Evolutionary conservation across 35 echinoderm and acorn worm species (phyloP).

Genomic region (Heliocidaris tuberculata): DNA sequence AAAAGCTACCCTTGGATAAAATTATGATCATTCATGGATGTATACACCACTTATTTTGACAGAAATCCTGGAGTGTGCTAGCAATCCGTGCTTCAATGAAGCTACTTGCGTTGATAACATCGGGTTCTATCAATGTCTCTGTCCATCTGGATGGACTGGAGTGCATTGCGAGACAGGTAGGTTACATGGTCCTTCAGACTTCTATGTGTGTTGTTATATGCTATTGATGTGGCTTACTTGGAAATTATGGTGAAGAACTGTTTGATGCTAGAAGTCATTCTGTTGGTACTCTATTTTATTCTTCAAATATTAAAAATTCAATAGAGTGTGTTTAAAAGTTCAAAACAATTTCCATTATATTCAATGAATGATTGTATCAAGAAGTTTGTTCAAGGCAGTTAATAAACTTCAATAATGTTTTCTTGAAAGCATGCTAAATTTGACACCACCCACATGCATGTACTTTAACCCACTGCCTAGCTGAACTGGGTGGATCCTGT

Average conservation of each 20-base stretch:
- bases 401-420: not conserved
- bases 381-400: too few species aligned
- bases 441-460: not conserved
- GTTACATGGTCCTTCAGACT: constrained; percentile 19
- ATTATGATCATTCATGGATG: not conserved
- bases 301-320: too few species aligned
- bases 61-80: constrained; percentile 75
- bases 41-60: not conserved
- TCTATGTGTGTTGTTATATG: constrained; percentile 13
- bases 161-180: constrained; percentile 63
- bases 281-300: constrained; percentile 47
- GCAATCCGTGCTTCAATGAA: constrained; percentile 68
- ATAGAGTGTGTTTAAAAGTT: too few species aligned
- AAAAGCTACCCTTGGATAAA: too few species aligned
- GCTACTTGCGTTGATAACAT: constrained; percentile 50
- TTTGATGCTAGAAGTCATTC: not conserved
- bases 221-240: not conserved
- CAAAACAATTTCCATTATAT: not conserved
- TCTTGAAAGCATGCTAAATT: not conserved
- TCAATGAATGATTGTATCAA: not conserved
- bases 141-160: constrained; percentile 66
- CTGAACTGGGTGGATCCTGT: too few species aligned
- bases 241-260: not conserved
- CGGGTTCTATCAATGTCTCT: constrained; percentile 60
- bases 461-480: not conserved